A percentile compares a stretch with the other conserved stretches of the same genome.
Conservation (phyloP, 2,888 invertebrate species). For the Argyresthia goedartella region DNA sequence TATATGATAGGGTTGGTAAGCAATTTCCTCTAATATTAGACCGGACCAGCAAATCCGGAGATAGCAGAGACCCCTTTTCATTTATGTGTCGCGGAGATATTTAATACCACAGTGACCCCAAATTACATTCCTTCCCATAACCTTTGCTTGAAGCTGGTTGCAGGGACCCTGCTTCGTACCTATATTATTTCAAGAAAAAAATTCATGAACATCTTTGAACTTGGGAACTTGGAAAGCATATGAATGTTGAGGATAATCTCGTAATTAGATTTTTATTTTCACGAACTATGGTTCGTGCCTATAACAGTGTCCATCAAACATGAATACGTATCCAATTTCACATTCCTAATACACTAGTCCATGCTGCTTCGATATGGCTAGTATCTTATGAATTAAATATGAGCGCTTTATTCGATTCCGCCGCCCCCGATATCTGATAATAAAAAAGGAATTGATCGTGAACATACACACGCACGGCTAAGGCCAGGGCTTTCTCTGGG, state of each 20-base stretch:
- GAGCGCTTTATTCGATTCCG: constrained; percentile 71
- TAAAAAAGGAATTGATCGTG: constrained; percentile 71
- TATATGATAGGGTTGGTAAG: too few species aligned
- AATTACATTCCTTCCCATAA: constrained; percentile 31
- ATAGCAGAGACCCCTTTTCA: constrained; percentile 43
- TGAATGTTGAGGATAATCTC: too few species aligned
- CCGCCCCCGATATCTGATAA: constrained; percentile 71
- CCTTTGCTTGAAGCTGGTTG: too few species aligned
- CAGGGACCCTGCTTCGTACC: too few species aligned
- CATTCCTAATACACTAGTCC: constrained; percentile 67
- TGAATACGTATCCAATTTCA: constrained; percentile 33
- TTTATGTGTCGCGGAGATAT: constrained; percentile 67
- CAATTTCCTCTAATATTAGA: too few species aligned
- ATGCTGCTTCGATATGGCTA: constrained; percentile 64
- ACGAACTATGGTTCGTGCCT: too few species aligned
- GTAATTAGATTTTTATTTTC: too few species aligned
- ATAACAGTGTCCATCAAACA: too few species aligned
- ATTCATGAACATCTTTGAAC: too few species aligned
- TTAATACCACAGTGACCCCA: constrained; percentile 65
- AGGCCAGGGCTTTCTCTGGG: constrained; percentile 46
- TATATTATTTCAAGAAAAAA: too few species aligned
- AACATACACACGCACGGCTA: constrained; percentile 37
- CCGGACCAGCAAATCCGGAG: too few species aligned
- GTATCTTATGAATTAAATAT: constrained; percentile 71
- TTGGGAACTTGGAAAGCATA: too few species aligned